These are phyloP conservation scores for Microplitis demolitor DNA, from an alignment of 1,140 invertebrate species.

Conservation along the genomic window DNA sequence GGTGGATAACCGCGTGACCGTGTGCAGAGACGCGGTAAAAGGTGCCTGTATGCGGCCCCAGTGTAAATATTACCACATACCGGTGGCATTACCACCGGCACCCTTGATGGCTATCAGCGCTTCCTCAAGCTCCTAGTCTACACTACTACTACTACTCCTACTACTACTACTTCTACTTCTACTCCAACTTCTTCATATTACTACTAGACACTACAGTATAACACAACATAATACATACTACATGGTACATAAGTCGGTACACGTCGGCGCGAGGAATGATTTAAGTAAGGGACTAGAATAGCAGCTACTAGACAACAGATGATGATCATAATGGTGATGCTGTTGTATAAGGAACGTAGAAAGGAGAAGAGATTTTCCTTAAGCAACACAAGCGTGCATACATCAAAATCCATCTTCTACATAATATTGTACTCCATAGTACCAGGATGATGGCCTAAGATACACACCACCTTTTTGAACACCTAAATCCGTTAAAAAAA, in stretches of 20 bases:
- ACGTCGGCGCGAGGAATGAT: too few relatives aligned
- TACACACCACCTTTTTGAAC: background rate
- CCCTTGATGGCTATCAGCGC: constrained; percentile 65
- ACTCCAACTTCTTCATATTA: background rate
- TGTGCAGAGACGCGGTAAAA: constrained; percentile 91
- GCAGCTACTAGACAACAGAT: too few relatives aligned
- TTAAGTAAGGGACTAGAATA: too few relatives aligned
- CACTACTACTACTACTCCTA: background rate
- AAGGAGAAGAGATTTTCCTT: background rate
- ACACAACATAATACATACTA: too few relatives aligned
- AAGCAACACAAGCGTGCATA: background rate
- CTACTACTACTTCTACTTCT: background rate
- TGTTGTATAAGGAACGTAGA: too few relatives aligned
- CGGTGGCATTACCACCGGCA: constrained; percentile 79
- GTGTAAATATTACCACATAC: constrained; percentile 95
- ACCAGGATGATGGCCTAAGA: constrained; percentile 2
- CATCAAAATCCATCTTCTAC: background rate
- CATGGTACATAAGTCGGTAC: too few relatives aligned
- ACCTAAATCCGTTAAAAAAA: background rate
- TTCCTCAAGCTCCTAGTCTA: constrained; percentile 55
- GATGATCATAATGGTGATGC: too few relatives aligned
- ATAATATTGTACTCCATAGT: background rate
- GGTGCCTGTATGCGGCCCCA: constrained; percentile 85
- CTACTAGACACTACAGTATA: background rate
- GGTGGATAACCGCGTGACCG: constrained; percentile 89